phyloP scores from a whole-genome alignment of 2,888 invertebrate genomes.

The Agrochola lota region DNA sequence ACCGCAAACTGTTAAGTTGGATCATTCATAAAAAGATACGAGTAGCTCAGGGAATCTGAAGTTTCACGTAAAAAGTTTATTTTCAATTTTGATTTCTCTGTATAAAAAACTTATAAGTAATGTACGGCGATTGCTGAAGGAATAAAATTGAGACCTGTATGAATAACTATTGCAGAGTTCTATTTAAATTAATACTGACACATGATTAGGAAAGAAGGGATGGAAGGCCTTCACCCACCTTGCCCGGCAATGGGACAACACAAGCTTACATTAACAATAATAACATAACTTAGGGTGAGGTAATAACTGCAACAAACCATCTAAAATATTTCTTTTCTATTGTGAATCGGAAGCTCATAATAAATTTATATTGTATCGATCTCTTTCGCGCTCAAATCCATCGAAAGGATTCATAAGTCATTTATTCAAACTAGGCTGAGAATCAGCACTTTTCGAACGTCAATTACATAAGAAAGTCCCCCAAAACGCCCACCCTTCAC shows the following conservation, averaged over 20 bases:
- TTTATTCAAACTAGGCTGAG: no score
- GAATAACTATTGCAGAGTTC: background rate
- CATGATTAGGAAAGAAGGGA: background rate
- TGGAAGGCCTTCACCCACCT: background rate
- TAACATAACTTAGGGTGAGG: background rate
- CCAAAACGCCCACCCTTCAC: no score
- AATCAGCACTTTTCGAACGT: no score
- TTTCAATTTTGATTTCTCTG: slow-evolving; percentile 2
- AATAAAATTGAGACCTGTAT: background rate
- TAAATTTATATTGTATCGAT: background rate
- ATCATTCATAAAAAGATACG: slow-evolving; percentile 44
- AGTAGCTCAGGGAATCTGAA: slow-evolving; percentile 16
- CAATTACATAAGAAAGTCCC: no score
- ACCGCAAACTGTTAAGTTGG: slow-evolving; percentile 39
- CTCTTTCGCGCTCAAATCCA: background rate
- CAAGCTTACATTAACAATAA: background rate
- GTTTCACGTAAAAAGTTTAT: slow-evolving; percentile 1
- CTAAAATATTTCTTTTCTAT: background rate
- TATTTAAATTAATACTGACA: background rate
- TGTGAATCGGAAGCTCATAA: background rate
- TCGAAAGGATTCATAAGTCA: no score
- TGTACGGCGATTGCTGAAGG: background rate
- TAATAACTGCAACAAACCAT: background rate
- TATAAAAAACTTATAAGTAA: background rate
- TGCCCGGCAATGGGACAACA: no score